These are phyloP conservation scores for Matsumyia berberina DNA, from an alignment of 2,888 invertebrate species.

Conservation along the genomic window DNA sequence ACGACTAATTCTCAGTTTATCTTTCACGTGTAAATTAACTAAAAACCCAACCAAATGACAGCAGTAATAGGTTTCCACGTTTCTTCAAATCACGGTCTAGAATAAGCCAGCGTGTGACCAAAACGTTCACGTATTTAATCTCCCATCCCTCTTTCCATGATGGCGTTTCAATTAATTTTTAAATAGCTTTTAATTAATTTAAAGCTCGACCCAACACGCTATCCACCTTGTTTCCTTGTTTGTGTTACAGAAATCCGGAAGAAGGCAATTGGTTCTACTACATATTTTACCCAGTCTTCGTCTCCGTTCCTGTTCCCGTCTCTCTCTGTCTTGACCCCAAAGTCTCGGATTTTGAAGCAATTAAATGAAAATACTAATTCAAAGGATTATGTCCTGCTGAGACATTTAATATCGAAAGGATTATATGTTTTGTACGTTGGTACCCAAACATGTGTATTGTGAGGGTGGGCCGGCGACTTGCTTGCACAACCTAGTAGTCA, in stretches of 20 bases:
- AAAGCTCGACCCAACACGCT: conserved; percentile 55
- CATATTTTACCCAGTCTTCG: conserved; percentile 1
- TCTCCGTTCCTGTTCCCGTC: neutral
- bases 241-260: conserved; percentile 37
- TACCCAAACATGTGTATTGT: conserved; percentile 22
- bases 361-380: conserved; percentile 76
- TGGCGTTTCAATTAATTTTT: conserved; percentile 73
- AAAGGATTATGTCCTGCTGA: conserved; percentile 77
- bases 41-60: neutral
- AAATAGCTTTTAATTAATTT: conserved; percentile 74
- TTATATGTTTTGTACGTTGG: conserved; percentile 67
- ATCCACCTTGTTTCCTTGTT: conserved; percentile 13
- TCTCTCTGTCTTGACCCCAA: conserved; percentile 37
- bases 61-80: neutral
- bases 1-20: neutral
- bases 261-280: conserved; percentile 46
- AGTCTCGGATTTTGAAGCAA: conserved; percentile 73
- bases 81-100: conserved; percentile 16
- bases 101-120: conserved; percentile 51
- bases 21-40: neutral
- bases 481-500: conserved; percentile 22
- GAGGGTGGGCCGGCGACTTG: neutral
- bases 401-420: conserved; percentile 77
- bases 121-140: conserved; percentile 67
- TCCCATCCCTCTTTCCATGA: conserved; percentile 18